These are phyloP conservation scores for Motacilla tschutschensis DNA, from an alignment of 2,113 vertebrate genomes.

Conservation along the genomic window DNA sequence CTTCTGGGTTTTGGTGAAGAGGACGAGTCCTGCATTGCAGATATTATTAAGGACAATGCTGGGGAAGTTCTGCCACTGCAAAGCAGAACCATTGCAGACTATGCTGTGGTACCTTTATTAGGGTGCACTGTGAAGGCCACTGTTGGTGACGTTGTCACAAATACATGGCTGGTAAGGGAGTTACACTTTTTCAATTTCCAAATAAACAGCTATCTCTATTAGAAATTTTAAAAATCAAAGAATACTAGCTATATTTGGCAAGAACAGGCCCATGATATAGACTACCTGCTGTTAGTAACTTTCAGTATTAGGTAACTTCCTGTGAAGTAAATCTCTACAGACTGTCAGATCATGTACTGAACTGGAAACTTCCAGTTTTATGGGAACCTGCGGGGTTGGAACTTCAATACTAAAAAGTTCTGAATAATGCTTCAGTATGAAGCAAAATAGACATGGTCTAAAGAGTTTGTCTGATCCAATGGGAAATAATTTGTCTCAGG, in stretches of 20 bases:
- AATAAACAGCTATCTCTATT: background rate
- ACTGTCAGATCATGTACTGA: background rate
- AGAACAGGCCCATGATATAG: background rate
- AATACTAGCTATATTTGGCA: background rate
- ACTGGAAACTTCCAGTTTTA: background rate
- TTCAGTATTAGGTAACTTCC: background rate
- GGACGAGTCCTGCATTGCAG: slow-evolving; percentile 76
- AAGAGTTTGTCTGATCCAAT: background rate
- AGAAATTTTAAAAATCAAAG: background rate
- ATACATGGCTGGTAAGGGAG: slow-evolving; percentile 93
- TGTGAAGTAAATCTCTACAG: background rate
- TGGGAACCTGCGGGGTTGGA: background rate
- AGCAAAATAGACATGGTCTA: background rate
- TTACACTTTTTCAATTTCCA: background rate
- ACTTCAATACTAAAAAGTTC: background rate
- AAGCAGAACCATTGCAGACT: slow-evolving; percentile 84
- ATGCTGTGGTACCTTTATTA: slow-evolving; percentile 89
- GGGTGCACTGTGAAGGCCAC: slow-evolving; percentile 87
- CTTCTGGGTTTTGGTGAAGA: slow-evolving; percentile 86
- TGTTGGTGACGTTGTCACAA: slow-evolving; percentile 93
- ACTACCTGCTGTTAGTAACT: background rate
- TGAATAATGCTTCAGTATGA: background rate
- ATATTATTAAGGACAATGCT: slow-evolving; percentile 81
- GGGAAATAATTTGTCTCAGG: background rate
- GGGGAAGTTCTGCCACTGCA: slow-evolving; percentile 77